Evolutionary conservation across 2,113 vertebrate species (phyloP).

Genomic region (Ascaphus truei): DNA sequence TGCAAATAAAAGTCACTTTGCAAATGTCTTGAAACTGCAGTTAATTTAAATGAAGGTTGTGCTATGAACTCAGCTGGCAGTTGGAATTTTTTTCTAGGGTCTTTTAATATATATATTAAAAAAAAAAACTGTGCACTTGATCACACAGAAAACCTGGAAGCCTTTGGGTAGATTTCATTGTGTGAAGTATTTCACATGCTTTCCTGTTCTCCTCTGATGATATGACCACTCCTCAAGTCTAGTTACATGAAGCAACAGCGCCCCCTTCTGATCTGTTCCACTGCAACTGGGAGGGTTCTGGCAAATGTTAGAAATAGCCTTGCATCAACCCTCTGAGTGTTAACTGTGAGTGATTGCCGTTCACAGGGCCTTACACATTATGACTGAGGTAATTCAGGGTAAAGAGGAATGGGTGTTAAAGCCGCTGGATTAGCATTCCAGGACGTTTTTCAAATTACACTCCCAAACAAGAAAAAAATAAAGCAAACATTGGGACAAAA

Average conservation of each 20-base stretch:
- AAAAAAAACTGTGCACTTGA: too few species aligned
- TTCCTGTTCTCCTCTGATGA: too few species aligned
- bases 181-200: too few species aligned
- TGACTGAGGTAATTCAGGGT: constrained; percentile 22
- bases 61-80: too few species aligned
- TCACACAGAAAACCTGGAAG: too few species aligned
- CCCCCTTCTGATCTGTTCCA: neutral
- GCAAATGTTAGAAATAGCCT: neutral
- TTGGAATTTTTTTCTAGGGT: too few species aligned
- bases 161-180: too few species aligned
- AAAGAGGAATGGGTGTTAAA: neutral
- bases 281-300: too few species aligned
- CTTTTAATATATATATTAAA: too few species aligned
- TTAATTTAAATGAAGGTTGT: too few species aligned
- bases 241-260: constrained; percentile 1
- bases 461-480: neutral
- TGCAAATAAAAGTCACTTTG: too few species aligned
- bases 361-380: neutral
- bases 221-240: neutral
- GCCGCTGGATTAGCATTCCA: constrained; percentile 20
- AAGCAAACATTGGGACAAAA: neutral
- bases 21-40: too few species aligned
- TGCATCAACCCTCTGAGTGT: neutral
- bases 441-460: neutral
- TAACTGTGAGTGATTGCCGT: neutral